Percentiles rank a stretch among this genome's conserved stretches.
Evolutionary conservation across 2,113 vertebrate species (phyloP).

Genomic region (Larimichthys polyactis): DNA sequence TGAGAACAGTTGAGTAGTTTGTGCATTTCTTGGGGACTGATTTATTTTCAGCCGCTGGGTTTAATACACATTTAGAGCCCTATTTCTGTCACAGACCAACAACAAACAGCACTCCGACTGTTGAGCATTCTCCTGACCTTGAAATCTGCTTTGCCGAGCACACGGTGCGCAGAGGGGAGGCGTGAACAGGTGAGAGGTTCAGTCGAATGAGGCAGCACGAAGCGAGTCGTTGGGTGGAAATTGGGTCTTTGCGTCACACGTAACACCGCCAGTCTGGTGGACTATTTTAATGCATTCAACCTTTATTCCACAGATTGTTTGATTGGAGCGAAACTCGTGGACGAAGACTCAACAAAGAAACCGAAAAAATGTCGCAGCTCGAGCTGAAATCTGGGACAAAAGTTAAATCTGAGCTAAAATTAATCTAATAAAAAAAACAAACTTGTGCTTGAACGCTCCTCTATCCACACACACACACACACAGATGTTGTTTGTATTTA

Average conservation of each 20-base stretch:
- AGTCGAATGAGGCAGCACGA: not conserved
- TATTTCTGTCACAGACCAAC: no score
- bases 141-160: not conserved
- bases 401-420: slow-evolving; percentile 22
- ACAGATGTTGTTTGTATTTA: slow-evolving; percentile 73
- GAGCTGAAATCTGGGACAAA: not conserved
- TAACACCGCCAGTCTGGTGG: not conserved
- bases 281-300: not conserved
- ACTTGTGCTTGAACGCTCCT: slow-evolving; percentile 9
- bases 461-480: slow-evolving; percentile 37
- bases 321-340: not conserved
- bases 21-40: no score
- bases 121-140: not conserved
- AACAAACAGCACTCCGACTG: not conserved
- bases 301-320: not conserved
- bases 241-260: no score
- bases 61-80: no score
- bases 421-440: slow-evolving; percentile 10
- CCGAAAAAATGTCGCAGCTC: not conserved
- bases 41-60: no score
- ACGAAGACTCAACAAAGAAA: not conserved
- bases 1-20: no score
- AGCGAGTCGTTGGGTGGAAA: no score
- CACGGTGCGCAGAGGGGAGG: not conserved
- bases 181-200: not conserved